Evolutionary conservation across 2,113 vertebrate species (phyloP).

Genomic region (Panthera uncia): DNA sequence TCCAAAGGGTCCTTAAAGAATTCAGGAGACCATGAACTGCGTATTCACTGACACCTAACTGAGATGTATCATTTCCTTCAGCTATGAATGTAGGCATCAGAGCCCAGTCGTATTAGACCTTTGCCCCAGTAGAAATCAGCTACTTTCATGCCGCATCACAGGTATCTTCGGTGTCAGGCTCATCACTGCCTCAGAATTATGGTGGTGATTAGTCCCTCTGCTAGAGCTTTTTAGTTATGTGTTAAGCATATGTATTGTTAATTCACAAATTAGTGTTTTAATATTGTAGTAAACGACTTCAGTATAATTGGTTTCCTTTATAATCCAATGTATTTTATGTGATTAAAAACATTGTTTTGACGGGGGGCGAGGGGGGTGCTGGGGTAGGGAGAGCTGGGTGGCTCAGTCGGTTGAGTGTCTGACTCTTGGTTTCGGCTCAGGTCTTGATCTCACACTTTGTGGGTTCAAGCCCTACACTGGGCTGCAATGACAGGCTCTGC

Average conservation of each 20-base stretch:
- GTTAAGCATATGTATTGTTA: not conserved
- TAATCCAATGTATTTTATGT: slow-evolving; percentile 6
- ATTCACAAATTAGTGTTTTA: not conserved
- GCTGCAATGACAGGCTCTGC: too few species aligned
- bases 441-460: too few species aligned
- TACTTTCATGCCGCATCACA: not conserved
- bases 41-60: not conserved
- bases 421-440: too few species aligned
- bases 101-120: not conserved
- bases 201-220: not conserved
- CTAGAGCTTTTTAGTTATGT: not conserved
- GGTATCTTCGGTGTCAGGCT: not conserved
- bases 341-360: not conserved
- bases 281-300: not conserved
- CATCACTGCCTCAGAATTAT: not conserved
- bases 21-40: not conserved
- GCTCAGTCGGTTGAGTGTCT: too few species aligned
- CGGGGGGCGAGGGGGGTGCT: too few species aligned
- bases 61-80: not conserved
- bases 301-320: not conserved
- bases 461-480: too few species aligned
- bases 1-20: not conserved
- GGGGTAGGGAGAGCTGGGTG: too few species aligned
- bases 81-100: not conserved
- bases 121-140: not conserved